Conservation (phyloP, 2,888 invertebrate genomes). For the Balanococcus diminutus region DNA sequence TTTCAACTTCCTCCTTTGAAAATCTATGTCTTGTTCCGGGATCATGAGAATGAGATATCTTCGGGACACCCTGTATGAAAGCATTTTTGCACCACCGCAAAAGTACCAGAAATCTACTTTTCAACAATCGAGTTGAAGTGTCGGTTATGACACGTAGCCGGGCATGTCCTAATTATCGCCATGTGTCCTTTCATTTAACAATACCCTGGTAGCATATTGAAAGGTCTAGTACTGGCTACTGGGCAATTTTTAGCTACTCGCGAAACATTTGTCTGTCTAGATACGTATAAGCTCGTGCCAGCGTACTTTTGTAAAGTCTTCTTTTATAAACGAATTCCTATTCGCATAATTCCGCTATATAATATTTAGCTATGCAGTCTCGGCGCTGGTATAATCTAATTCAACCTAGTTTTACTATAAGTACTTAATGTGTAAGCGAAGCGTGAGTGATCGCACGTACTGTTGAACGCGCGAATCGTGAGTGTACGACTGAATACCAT, state of each 20-base stretch:
- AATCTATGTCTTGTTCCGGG: no score
- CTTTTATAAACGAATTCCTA: neutral
- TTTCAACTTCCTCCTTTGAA: no score
- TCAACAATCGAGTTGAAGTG: neutral
- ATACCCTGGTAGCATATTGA: neutral
- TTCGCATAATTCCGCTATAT: neutral
- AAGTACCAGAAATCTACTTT: slow-evolving; percentile 11
- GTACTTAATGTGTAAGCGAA: neutral
- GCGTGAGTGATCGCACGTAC: slow-evolving; percentile 42
- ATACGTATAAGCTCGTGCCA: neutral
- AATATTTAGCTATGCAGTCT: neutral
- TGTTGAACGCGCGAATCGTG: slow-evolving; percentile 3
- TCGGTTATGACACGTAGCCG: neutral
- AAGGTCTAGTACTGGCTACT: neutral
- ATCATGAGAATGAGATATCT: no score
- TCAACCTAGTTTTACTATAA: slow-evolving; percentile 26
- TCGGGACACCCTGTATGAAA: neutral
- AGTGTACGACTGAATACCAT: neutral
- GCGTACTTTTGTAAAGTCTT: neutral
- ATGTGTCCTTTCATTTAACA: neutral
- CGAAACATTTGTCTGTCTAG: neutral
- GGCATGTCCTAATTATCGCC: neutral
- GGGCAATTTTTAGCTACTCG: neutral
- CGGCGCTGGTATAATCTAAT: neutral
- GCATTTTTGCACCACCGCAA: neutral